Conservation (phyloP, 2,888 invertebrate genomes). For the Carpatolechia fugitivella region DNA sequence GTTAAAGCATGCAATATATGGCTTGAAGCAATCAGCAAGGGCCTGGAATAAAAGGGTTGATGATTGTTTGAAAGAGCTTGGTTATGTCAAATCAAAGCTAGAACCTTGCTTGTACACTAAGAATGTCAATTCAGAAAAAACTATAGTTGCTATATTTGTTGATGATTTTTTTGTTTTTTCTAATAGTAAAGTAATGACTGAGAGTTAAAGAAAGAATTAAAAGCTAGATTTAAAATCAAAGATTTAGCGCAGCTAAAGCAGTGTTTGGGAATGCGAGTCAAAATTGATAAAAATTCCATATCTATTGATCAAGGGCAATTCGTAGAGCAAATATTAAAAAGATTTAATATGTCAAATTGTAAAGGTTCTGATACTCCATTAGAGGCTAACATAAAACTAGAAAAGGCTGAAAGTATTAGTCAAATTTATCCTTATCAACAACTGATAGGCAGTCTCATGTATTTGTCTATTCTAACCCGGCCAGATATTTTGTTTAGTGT, state of each 20-base stretch:
- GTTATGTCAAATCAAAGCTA: no score
- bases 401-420: not conserved
- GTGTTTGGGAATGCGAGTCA: conserved; percentile 22
- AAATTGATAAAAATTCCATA: conserved; percentile 3
- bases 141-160: no score
- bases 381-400: conserved; percentile 6
- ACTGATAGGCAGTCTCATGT: conserved; percentile 25
- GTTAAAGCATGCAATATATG: no score
- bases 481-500: conserved; percentile 27
- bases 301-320: conserved; percentile 15
- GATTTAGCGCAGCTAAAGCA: conserved; percentile 22
- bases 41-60: no score
- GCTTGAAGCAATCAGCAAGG: no score
- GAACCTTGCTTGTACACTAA: no score
- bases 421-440: not conserved
- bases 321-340: not conserved
- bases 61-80: no score
- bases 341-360: conserved; percentile 1
- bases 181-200: not conserved
- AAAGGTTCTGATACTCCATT: not conserved
- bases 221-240: conserved; percentile 16
- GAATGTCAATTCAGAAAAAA: no score
- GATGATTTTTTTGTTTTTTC: no score
- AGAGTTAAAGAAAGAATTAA: conserved; percentile 11
- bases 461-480: conserved; percentile 23